These are phyloP conservation scores for Eurystomus gularis DNA, from an alignment of 2,113 vertebrate genomes.

Conservation along the genomic window DNA sequence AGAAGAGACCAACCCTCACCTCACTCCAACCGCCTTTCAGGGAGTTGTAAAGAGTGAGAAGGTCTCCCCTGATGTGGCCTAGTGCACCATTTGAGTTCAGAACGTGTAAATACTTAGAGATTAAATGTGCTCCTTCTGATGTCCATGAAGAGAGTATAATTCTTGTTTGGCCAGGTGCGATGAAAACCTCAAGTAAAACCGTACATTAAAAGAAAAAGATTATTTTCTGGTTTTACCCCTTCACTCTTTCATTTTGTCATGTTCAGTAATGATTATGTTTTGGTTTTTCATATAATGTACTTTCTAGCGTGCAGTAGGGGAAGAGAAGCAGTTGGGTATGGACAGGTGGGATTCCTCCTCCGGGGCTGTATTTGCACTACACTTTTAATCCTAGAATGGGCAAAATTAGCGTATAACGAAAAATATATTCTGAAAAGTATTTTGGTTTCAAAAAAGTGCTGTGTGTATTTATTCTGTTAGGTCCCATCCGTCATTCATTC, in stretches of 20 bases:
- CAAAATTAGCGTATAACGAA: neutral
- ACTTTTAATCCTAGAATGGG: neutral
- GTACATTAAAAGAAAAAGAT: neutral
- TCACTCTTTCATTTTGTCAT: neutral
- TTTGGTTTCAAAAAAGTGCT: neutral
- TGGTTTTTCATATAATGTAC: neutral
- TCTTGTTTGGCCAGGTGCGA: neutral
- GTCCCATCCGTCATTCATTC: neutral
- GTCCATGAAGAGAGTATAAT: too few species aligned
- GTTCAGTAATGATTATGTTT: neutral
- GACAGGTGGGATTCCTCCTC: neutral
- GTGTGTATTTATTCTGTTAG: neutral
- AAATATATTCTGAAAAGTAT: neutral
- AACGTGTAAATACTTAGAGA: neutral
- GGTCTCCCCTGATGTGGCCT: neutral
- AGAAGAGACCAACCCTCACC: too few species aligned
- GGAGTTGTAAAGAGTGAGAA: neutral
- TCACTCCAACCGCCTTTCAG: neutral
- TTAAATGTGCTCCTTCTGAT: neutral
- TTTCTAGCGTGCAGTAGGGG: neutral
- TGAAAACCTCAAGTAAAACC: neutral
- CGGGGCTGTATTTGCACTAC: neutral
- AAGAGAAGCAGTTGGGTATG: neutral
- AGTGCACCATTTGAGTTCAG: neutral
- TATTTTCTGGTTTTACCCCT: neutral